Conservation (phyloP, 2,888 invertebrate species). For the Julus scanicus region DNA sequence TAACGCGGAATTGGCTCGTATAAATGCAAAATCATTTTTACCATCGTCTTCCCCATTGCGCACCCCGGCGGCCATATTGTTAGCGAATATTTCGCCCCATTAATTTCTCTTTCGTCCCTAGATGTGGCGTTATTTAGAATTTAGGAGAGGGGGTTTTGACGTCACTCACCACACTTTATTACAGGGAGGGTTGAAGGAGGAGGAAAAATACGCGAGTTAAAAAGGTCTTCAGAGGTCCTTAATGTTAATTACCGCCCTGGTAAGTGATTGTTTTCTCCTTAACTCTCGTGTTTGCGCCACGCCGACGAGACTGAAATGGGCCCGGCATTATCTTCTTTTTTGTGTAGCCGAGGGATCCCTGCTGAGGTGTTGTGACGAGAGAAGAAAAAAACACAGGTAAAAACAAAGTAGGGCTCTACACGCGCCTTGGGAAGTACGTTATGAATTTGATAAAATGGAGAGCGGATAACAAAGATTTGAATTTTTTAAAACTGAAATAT, state of each 20-base stretch:
- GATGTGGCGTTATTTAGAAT: background rate
- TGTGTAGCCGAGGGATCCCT: background rate
- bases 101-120: background rate
- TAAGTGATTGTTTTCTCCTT: slow-evolving; percentile 27
- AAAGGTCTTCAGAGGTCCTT: slow-evolving; percentile 24
- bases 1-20: slow-evolving; percentile 13
- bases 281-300: slow-evolving; percentile 13
- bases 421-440: background rate
- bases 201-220: slow-evolving; percentile 5
- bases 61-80: slow-evolving; percentile 14
- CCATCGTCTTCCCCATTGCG: background rate
- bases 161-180: slow-evolving; percentile 10
- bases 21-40: slow-evolving; percentile 14
- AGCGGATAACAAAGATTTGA: background rate
- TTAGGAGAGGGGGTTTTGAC: background rate
- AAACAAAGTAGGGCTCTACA: slow-evolving; percentile 13
- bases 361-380: background rate
- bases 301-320: background rate
- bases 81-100: background rate
- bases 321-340: slow-evolving; percentile 10
- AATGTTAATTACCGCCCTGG: slow-evolving; percentile 19
- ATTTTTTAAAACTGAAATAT: background rate
- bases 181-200: background rate
- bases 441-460: background rate
- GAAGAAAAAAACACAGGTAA: background rate